Evolutionary conservation across 1,140 invertebrate species (phyloP).

Genomic region (Sycophila sp.): DNA sequence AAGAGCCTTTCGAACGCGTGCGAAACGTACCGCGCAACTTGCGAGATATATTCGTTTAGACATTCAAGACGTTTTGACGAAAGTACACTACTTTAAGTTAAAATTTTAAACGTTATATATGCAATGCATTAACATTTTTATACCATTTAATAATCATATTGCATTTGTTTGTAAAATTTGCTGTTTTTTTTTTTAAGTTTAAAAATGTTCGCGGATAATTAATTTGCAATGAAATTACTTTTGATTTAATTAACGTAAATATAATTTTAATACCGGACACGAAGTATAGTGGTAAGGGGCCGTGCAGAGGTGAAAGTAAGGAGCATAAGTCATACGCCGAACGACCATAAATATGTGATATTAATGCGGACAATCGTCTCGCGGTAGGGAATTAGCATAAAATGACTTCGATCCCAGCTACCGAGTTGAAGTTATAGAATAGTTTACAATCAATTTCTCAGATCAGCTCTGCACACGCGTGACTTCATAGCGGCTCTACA

Average conservation of each 20-base stretch:
- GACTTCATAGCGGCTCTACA: conserved; percentile 24
- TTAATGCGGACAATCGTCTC: conserved; percentile 47
- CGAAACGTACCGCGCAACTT: neutral
- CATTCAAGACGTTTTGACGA: too few species aligned
- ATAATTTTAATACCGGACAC: too few species aligned
- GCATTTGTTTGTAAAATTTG: too few species aligned
- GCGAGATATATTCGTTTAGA: neutral
- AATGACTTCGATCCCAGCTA: conserved; percentile 24
- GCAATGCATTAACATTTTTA: too few species aligned
- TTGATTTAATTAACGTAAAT: too few species aligned
- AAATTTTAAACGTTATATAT: too few species aligned
- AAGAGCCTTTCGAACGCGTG: neutral
- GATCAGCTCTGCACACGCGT: conserved; percentile 24
- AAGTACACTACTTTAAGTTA: too few species aligned
- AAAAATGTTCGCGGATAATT: too few species aligned
- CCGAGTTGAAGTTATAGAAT: neutral
- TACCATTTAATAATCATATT: too few species aligned
- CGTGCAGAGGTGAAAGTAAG: conserved; percentile 46
- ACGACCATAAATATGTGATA: conserved; percentile 53
- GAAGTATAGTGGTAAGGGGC: too few species aligned
- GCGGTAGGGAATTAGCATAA: conserved; percentile 49
- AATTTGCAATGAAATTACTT: too few species aligned
- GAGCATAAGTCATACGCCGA: conserved; percentile 45
- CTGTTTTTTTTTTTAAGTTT: too few species aligned
- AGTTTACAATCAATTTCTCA: conserved; percentile 32